Conservation (phyloP, 2,888 invertebrate species). For the Acholoe squamosa region DNA sequence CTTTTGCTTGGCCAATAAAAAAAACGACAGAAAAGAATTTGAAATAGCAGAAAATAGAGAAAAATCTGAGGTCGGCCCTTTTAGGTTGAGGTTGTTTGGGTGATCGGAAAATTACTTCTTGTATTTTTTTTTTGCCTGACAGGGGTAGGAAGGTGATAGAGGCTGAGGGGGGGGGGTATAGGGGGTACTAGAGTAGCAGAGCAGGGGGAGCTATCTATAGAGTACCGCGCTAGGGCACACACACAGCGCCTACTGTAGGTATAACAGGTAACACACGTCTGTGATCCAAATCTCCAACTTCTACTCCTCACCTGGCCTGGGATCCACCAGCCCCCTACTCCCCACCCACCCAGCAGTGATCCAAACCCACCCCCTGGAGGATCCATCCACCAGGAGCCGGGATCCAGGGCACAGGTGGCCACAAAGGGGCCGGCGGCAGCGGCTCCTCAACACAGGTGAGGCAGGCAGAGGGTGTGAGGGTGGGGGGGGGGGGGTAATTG, state of each 20-base stretch:
- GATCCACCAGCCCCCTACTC: neutral
- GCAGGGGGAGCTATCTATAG: neutral
- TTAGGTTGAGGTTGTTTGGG: no score
- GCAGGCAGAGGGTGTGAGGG: neutral
- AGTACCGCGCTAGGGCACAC: neutral
- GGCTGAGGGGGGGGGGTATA: neutral
- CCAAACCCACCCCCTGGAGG: neutral
- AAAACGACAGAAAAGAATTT: no score
- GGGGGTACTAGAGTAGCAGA: neutral
- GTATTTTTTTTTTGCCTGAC: no score
- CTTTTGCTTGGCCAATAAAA: no score
- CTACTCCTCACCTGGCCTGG: no score
- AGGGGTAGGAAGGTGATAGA: neutral
- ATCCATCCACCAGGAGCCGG: neutral
- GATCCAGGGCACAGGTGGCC: conserved; percentile 49
- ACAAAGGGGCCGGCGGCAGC: conserved; percentile 42
- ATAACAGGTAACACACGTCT: conserved; percentile 39
- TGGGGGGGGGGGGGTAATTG: conserved; percentile 27
- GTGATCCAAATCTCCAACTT: neutral
- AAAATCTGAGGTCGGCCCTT: no score
- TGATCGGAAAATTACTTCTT: no score
- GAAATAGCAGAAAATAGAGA: no score
- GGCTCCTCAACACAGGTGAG: neutral
- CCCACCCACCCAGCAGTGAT: conserved; percentile 2
- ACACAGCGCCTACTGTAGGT: conserved; percentile 50